Conservation (phyloP, 2,113 vertebrate genomes). For the Chlorocebus sabaeus region DNA sequence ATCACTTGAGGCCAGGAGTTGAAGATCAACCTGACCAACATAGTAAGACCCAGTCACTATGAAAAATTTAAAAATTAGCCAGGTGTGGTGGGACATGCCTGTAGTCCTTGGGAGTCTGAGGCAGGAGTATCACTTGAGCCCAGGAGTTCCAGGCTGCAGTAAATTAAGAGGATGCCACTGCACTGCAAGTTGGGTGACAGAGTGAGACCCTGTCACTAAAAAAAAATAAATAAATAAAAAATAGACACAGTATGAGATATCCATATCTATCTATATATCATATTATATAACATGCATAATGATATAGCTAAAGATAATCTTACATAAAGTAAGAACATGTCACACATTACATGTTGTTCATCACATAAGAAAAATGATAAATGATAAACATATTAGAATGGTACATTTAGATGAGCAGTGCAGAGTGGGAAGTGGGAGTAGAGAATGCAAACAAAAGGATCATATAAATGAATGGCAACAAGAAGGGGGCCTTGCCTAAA, state of each 20-base stretch:
- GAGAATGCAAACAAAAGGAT: not conserved
- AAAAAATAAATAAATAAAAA: too few species aligned
- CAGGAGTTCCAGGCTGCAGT: too few species aligned
- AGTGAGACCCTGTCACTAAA: not conserved
- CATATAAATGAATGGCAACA: not conserved
- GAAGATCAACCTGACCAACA: not conserved
- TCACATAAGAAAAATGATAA: not conserved
- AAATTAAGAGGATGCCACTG: too few species aligned
- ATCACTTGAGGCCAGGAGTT: not conserved
- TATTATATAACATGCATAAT: not conserved
- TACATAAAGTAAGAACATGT: not conserved
- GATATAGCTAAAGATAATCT: not conserved
- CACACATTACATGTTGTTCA: not conserved
- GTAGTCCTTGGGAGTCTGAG: too few species aligned
- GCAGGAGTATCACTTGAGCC: too few species aligned
- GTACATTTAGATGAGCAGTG: not conserved
- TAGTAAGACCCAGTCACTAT: too few species aligned
- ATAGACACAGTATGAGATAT: not conserved
- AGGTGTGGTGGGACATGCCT: too few species aligned
- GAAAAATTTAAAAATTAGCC: too few species aligned
- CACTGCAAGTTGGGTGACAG: too few species aligned
- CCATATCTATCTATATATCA: not conserved
- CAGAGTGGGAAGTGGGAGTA: not conserved
- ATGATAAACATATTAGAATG: not conserved
- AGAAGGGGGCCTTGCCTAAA: not conserved